Base-by-base conservation (phyloP, 1,140 invertebrate species). In the Neodiprion virginianus region DNA sequence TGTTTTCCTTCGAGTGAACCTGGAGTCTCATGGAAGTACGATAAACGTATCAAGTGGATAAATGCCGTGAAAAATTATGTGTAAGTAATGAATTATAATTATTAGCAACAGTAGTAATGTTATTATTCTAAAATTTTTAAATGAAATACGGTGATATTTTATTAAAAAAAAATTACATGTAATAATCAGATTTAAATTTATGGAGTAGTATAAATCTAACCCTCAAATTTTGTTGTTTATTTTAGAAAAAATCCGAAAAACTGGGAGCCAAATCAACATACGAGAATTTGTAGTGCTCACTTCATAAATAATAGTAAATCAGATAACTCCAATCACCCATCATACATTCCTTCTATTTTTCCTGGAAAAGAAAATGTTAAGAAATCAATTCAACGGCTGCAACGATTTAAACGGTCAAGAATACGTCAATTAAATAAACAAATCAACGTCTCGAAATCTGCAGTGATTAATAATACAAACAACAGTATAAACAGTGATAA, bases 311-410 rank as follows among this genome's bases (percentile, higher is more conserved):
- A 71, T 12, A 2, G 23, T n/a, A 77, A 75, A 77, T 77, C 74
- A 12, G 74, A 77, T 21, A 48, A 73, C 71, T 8, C 71, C 17
- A 3, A 8, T 8, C 71, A 77, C 49, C 73, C 74, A 28, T 71
- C 72, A 11, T 75, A 77, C n/a, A 14, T 77, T 47, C 72, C 74
- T 4, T 40, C 71, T 1, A 77, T 77, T 65, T 77, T 77, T 71
- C 69, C 71, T 71, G 75, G 73, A 65, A 61, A 17, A 49, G 53
- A 69, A 48, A 77, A 12, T 12, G 5, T 8, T 7, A 61, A 4
- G 8, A 12, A 61, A 8, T 12, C 53, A 4, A 17, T 61, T 14
- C 11, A 61, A 61, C 53, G 53, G 4, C n/a, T 61, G 11, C 11
- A 61, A 61, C 53, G 53, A 61, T 17, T 14, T 14, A 8, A 61